Evolutionary conservation across 1,140 invertebrate genomes (phyloP).

Genomic region (Lasioglossum baleicum): DNA sequence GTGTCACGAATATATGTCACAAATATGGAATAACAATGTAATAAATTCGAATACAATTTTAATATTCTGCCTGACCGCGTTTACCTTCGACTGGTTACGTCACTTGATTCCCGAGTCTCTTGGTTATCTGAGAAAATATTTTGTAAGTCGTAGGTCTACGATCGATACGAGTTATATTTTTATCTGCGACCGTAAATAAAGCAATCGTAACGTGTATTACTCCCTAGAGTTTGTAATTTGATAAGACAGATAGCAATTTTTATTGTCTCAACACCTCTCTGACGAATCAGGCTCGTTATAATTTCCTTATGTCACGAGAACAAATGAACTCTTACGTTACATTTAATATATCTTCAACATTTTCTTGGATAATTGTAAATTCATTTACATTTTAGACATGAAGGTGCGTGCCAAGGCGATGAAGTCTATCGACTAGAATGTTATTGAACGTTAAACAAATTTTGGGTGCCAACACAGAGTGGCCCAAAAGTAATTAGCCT

Average conservation of each 20-base stretch:
- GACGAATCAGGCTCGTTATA: not conserved
- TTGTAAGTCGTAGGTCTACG: constrained; percentile 11
- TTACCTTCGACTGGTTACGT: not conserved
- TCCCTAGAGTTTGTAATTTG: not conserved
- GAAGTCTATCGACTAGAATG: not conserved
- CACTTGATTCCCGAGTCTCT: not conserved
- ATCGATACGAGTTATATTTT: constrained; percentile 12
- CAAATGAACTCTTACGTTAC: too few relatives aligned
- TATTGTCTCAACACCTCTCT: not conserved
- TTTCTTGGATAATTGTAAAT: too few relatives aligned
- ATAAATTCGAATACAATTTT: too few relatives aligned
- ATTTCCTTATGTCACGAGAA: too few relatives aligned
- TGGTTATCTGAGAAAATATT: constrained; percentile 11
- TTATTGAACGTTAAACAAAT: too few relatives aligned
- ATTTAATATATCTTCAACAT: too few relatives aligned
- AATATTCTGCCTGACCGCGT: not conserved
- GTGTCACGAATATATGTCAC: too few relatives aligned
- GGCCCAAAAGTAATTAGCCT: too few relatives aligned
- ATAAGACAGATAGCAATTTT: not conserved
- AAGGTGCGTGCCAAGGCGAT: too few relatives aligned
- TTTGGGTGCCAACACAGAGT: too few relatives aligned
- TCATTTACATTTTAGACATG: too few relatives aligned
- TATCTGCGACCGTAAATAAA: not conserved
- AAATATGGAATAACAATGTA: too few relatives aligned
- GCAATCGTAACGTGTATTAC: not conserved